Evolutionary conservation across 1,140 invertebrate genomes (phyloP).

Genomic region (Neelides sp.): DNA sequence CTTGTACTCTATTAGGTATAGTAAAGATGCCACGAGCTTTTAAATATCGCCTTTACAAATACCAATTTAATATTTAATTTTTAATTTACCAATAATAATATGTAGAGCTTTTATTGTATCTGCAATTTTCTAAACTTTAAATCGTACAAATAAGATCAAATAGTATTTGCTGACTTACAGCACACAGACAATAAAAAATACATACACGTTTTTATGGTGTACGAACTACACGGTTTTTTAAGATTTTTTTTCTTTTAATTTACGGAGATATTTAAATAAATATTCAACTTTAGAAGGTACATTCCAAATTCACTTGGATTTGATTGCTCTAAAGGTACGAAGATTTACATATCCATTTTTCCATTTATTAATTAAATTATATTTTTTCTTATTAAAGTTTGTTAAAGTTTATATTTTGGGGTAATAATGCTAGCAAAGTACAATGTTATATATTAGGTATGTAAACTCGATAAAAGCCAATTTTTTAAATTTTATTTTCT

Average conservation of each 20-base stretch:
- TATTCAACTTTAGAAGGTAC: background rate
- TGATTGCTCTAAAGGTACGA: too few relatives aligned
- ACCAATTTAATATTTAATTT: background rate
- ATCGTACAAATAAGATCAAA: background rate
- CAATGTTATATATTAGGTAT: background rate
- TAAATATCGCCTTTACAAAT: background rate
- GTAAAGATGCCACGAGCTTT: background rate
- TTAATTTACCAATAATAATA: background rate
- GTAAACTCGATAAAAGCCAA: slow-evolving; percentile 4
- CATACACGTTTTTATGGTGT: background rate
- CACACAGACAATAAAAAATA: slow-evolving; percentile 9
- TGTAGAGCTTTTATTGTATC: background rate
- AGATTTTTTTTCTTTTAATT: slow-evolving; percentile 1
- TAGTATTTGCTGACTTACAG: slow-evolving; percentile 6
- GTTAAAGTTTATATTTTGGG: background rate
- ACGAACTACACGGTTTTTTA: background rate
- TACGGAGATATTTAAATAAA: background rate
- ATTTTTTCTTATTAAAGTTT: background rate
- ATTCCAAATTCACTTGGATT: slow-evolving; percentile 2
- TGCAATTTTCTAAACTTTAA: slow-evolving; percentile 1
- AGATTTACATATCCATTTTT: too few relatives aligned
- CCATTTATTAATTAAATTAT: background rate
- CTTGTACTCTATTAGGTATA: background rate
- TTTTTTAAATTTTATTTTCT: background rate
- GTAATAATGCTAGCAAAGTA: background rate